phyloP scores from a whole-genome alignment of 2,888 invertebrate genomes.

The Hymenopus coronatus region DNA sequence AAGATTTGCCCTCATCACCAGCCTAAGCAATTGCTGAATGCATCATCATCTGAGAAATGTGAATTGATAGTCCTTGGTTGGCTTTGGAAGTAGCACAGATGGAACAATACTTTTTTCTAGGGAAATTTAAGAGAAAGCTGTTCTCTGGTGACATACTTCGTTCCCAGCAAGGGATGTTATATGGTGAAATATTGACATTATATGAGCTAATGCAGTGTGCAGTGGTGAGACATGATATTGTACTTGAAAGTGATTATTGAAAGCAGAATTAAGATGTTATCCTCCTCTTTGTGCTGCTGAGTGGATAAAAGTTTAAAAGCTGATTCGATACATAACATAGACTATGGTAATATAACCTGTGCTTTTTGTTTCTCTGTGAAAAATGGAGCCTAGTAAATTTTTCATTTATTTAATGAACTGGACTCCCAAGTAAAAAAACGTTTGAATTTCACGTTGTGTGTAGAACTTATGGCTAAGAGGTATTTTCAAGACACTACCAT shows the following conservation, averaged over 20 bases:
- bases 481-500: constrained; percentile 25
- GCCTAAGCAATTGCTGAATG: not conserved
- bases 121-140: not conserved
- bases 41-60: not conserved
- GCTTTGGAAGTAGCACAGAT: not conserved
- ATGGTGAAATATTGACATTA: not conserved
- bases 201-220: not conserved
- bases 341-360: not conserved
- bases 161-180: not conserved
- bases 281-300: constrained; percentile 3
- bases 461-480: constrained; percentile 18
- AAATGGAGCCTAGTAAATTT: not conserved
- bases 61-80: not conserved
- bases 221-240: constrained; percentile 10
- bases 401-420: not conserved
- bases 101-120: not conserved
- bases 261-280: not conserved
- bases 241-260: not conserved
- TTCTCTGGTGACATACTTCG: not conserved
- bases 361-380: not conserved
- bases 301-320: not conserved
- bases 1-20: not conserved
- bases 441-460: constrained; percentile 22
- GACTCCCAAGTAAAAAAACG: constrained; percentile 11
- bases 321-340: not conserved